phyloP scores from a whole-genome alignment of 1,140 invertebrate species.

The Stegodyphus dumicola region DNA sequence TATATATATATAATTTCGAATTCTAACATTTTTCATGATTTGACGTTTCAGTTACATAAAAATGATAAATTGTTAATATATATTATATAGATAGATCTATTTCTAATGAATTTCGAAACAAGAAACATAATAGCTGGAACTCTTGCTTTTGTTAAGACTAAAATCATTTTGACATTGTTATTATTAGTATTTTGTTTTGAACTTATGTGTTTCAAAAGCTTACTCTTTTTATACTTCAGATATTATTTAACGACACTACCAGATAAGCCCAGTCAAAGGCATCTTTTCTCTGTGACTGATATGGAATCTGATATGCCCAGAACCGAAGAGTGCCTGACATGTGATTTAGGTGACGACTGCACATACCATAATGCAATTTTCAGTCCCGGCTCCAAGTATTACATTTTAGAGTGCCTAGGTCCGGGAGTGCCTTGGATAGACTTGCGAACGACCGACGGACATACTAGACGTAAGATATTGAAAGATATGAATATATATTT shows the following conservation, averaged over 20 bases:
- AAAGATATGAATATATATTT: too few relatives aligned
- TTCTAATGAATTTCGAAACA: too few relatives aligned
- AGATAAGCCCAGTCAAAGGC: conserved; percentile 82
- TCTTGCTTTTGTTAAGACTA: too few relatives aligned
- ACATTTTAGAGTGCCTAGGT: conserved; percentile 69
- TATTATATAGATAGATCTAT: too few relatives aligned
- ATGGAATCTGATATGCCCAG: conserved; percentile 75
- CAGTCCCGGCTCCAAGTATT: conserved; percentile 78
- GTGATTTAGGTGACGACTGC: conserved; percentile 67
- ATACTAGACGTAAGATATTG: conserved; percentile 27
- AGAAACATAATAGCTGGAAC: too few relatives aligned
- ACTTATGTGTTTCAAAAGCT: background rate
- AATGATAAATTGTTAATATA: too few relatives aligned
- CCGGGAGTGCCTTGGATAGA: conserved; percentile 63
- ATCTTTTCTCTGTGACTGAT: conserved; percentile 80
- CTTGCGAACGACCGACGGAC: conserved; percentile 38
- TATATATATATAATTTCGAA: too few relatives aligned
- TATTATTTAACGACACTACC: conserved; percentile 88
- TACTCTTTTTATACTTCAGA: conserved; percentile 70
- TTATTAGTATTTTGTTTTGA: background rate
- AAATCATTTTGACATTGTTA: too few relatives aligned
- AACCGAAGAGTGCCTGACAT: conserved; percentile 77
- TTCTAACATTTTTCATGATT: too few relatives aligned
- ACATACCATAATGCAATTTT: conserved; percentile 73
- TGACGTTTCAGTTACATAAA: too few relatives aligned